phyloP scores from a whole-genome alignment of 2,113 vertebrate species.

The Oxyruncus cristatus region DNA sequence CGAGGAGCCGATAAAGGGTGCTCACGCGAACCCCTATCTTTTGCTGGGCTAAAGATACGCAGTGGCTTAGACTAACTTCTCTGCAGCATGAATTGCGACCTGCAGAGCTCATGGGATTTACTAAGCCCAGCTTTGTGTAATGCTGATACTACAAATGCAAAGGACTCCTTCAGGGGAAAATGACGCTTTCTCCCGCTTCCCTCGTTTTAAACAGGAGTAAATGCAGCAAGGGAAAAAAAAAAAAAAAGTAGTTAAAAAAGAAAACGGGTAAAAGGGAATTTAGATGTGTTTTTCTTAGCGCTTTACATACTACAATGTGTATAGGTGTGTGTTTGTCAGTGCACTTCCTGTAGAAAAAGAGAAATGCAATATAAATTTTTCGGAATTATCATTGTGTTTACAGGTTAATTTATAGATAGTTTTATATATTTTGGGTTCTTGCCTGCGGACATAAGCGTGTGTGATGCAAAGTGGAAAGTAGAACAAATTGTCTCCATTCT shows the following conservation, averaged over 20 bases:
- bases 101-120: background rate
- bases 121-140: background rate
- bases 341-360: background rate
- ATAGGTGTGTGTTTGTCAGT: background rate
- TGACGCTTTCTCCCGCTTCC: fast-evolving
- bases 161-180: background rate
- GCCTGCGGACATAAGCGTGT: background rate
- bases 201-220: background rate
- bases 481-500: background rate
- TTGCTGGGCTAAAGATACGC: background rate
- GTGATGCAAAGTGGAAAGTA: background rate
- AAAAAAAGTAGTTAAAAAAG: background rate
- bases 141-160: background rate
- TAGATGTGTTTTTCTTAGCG: background rate
- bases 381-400: background rate
- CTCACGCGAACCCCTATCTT: background rate
- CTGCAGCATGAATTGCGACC: background rate
- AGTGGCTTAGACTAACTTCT: background rate
- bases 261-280: background rate
- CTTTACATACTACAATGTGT: background rate
- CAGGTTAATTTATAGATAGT: background rate
- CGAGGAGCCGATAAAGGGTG: background rate
- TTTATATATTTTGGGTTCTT: background rate
- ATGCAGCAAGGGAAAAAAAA: background rate
- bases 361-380: background rate